Conservation (phyloP, 37 sponge, comb jelly and placozoan genomes). For the Oopsacas minuta region DNA sequence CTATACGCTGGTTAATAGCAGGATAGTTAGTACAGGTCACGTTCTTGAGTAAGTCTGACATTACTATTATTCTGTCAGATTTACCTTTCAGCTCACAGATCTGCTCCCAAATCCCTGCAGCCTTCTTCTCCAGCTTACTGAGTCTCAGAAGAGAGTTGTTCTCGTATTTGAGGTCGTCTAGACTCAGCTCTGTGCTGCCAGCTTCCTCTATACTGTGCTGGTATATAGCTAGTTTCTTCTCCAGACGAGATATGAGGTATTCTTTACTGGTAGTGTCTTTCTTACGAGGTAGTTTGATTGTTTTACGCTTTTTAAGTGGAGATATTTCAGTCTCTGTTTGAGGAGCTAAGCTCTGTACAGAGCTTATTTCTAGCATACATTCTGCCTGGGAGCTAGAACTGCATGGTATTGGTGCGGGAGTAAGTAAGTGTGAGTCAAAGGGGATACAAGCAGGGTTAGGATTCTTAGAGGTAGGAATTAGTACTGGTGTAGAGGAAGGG, state of each 20-base stretch:
- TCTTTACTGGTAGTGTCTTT: neutral
- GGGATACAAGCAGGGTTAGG: no score
- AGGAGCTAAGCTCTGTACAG: neutral
- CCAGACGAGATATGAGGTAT: neutral
- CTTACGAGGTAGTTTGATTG: neutral
- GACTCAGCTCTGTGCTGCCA: neutral
- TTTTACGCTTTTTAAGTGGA: neutral
- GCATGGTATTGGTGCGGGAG: neutral
- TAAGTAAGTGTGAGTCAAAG: no score
- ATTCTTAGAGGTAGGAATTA: no score
- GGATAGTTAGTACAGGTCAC: neutral
- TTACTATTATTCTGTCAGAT: neutral
- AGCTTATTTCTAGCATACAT: neutral
- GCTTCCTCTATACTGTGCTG: neutral
- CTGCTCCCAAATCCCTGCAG: neutral
- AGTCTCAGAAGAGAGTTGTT: neutral
- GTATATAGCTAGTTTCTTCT: neutral
- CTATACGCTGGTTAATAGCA: neutral
- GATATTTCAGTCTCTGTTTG: no score
- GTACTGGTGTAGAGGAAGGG: no score
- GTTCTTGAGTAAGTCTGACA: neutral
- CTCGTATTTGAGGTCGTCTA: neutral
- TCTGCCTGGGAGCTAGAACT: neutral
- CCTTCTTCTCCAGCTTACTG: neutral
- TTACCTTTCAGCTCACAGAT: constrained; percentile 13